Evolutionary conservation across 1,140 invertebrate species (phyloP), one percentile per base, ranked within the genome.

Genomic region (Drosophila parabipectinata): DNA sequence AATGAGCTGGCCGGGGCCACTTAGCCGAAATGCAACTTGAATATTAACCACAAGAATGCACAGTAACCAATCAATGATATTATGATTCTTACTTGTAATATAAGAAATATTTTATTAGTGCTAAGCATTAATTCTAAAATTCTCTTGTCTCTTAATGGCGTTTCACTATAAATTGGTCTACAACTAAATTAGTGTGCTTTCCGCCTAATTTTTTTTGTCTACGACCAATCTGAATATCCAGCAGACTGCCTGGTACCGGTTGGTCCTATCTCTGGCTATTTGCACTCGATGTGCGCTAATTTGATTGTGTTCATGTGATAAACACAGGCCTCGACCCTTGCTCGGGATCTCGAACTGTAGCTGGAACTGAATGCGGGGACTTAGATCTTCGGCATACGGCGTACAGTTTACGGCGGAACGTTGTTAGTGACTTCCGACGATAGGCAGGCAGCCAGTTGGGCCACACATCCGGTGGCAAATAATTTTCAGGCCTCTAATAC

Each of bases 221-320:
- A 21, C 15, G 18, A 8, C 8, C 51, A 45, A 21, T 39, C 39
- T n/a, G 0, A 21, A 21, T 5, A 48, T 47, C 30, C 53, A 26
- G 14, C 12, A 48, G 12, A 52, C 62, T 51, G 60, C 41, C 54
- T 44, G 50, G 63, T 58, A 60, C 66, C 81, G 77, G 64, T 64
- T 76, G 78, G 64, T 68, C 41, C 83, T 88, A 79, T 89, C 84
- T 83, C 64, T 39, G 68, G 76, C 68, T 79, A 89, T 89, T 88
- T 89, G 84, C 78, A 89, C 84, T 89, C 83, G 76, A 83, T 83
- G 84, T 83, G 83, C 84, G 83, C 83, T 88, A 88, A 88, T 88
- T 88, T 88, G 83, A 88, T 88, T 88, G 83, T 79, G 84, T 89
- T 88, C 83, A 81, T 83, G 84, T 56, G 83, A 88, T 88, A 88